Evolutionary conservation across 2,797 vertebrate genomes (phyloP), one percentile per base, ranked within the genome.

Genomic region (Lithobates pipiens): DNA sequence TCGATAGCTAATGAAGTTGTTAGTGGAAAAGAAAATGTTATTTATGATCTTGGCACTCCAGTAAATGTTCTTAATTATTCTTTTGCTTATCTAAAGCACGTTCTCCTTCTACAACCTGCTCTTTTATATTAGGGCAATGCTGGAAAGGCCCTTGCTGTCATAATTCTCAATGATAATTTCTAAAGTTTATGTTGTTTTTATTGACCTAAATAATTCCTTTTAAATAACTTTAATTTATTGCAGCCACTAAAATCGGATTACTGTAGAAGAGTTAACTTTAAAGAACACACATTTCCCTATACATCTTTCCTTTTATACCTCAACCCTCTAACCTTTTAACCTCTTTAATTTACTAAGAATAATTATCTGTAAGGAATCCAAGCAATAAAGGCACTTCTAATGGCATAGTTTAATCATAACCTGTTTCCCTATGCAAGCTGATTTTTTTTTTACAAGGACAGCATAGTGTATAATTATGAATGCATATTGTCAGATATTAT

Each of bases 1-100:
- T 83, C 85, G 83, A 87, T 79, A 83, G 80, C 85, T 87, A 83
- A 87, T 87, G 85, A 87, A 87, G 81, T 83, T 57, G 75, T 79
- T 83, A 86, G 80, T 73, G 25, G 46, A 54, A 83, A 74, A 23
- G 42, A 69, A 86, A 83, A 67, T 83, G 81, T 87, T 87, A 79
- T 83, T 83, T 83, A 87, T 80, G 76, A 74, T 83, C 85, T 83
- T 36, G 42, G 63, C 36, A 83, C 81, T 83, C 65, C 71, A 86
- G 81, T 65, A 83, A 83, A 86, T 83, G 70, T 18, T 79, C 76
- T 79, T 87, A 83, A 87, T 87, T 87, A 79, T 87, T 77, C 73
- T 75, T 39, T 71, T 77, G 77, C 72, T 76, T 81, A 85, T 81
- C 44, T 80, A 18, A 32, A 34, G 21, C 44, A 50, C 16, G 15